Percentiles rank a stretch among this genome's conserved stretches.
These are phyloP conservation scores for Nanorana parkeri DNA, from an alignment of 2,113 vertebrate genomes.

Conservation along the genomic window DNA sequence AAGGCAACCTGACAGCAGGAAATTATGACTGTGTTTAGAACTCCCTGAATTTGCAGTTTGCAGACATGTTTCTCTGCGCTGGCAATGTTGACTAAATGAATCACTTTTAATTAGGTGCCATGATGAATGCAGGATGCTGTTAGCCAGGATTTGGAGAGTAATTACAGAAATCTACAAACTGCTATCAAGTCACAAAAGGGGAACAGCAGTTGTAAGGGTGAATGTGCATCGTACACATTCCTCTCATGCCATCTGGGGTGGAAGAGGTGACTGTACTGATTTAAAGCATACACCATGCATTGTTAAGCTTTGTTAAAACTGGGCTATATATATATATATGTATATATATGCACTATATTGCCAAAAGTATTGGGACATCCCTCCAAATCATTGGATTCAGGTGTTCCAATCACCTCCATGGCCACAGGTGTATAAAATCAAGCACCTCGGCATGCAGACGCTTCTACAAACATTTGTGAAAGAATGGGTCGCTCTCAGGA, in stretches of 20 bases:
- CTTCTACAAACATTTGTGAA: no score
- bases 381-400: no score
- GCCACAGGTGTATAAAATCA: no score
- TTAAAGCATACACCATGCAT: not conserved
- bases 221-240: not conserved
- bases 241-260: not conserved
- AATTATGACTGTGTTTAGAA: slow-evolving; percentile 10
- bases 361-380: no score
- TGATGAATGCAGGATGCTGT: slow-evolving; percentile 12
- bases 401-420: no score
- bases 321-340: no score
- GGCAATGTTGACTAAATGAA: slow-evolving; percentile 25
- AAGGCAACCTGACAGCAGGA: slow-evolving; percentile 6
- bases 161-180: slow-evolving; percentile 12
- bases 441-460: no score
- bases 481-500: no score
- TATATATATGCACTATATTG: no score
- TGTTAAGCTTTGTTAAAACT: no score
- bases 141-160: slow-evolving; percentile 1
- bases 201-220: not conserved
- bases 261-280: not conserved
- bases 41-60: not conserved
- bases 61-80: not conserved
- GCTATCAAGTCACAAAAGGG: not conserved
- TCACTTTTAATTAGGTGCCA: slow-evolving; percentile 44